Evolutionary conservation across 2,797 vertebrate genomes (phyloP), one percentile per base, ranked within the genome.

Genomic region (Microctenopoma steveboyesi): DNA sequence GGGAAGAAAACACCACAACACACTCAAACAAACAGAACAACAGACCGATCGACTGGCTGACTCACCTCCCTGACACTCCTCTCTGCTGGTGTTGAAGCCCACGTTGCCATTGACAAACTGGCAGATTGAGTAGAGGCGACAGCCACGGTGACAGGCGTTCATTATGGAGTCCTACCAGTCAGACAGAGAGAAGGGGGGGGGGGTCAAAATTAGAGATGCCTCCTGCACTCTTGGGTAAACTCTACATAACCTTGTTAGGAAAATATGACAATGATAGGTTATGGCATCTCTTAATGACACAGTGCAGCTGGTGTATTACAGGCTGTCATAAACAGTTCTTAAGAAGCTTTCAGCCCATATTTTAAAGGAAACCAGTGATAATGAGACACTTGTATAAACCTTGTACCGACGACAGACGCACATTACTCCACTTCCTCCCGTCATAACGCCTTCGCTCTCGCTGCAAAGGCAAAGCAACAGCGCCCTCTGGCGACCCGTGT

Each of bases 101-200:
- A 95, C 92, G 48, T 95, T 95, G 59, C 94, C 95, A 76, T 96
- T 97, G 91, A 99, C 97, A 2, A 98, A 98, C 91, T 96, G 96
- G 88, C 97, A 99, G 91, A 99, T 98, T 86, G 97, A 97, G 92
- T 97, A 98, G 80, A 99, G 96, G 62, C 97, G 95, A 88, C 98
- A 99, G 77, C 98, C 98, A 0, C 97, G 95, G 86, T 96, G 94
- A 83, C 98, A 99, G 78, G 98, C 97, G 37, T 95, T 96, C 93
- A 96, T 93, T 81, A 95, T 90, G 55, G 95, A 91, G 53, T 96
- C 96, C 95, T 96, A 87, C 13, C 15, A 72, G 16, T 30, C 74
- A 75, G 54, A 79, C 46, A 64, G 51, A 71, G 39, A 67, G 49
- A n/a, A 22, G 52, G 39, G 39, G 3, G 39, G 3, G 18, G 54